Base-by-base conservation (phyloP, 53 echinoderm and acorn worm genomes). In the Paracentrotus lividus region DNA sequence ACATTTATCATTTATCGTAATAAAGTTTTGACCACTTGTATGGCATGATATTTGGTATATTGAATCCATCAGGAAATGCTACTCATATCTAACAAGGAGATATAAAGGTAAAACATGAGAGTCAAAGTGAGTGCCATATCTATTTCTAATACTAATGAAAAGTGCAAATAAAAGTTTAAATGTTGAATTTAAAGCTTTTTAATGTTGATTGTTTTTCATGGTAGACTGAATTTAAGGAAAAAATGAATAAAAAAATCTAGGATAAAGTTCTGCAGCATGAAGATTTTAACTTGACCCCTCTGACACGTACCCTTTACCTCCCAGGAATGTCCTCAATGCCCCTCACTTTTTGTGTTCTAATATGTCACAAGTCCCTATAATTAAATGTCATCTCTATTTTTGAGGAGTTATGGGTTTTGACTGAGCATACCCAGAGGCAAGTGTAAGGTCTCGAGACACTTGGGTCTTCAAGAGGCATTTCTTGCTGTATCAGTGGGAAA, bases 181-280 rank as follows among this genome's bases (percentile, higher is more conserved):
- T n/a, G n/a, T n/a, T n/a, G n/a, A n/a, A n/a, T n/a, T n/a, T n/a
- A n/a, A n/a, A n/a, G n/a, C n/a, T n/a, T n/a, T n/a, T n/a, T n/a
- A n/a, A n/a, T n/a, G n/a, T n/a, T n/a, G n/a, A n/a, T n/a, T n/a
- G n/a, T n/a, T n/a, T n/a, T n/a, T n/a, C n/a, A n/a, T n/a, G n/a
- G n/a, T n/a, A n/a, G n/a, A n/a, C n/a, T n/a, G n/a, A n/a, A n/a
- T n/a, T n/a, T n/a, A n/a, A n/a, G n/a, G n/a, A n/a, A n/a, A n/a
- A n/a, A n/a, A n/a, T n/a, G n/a, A n/a, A n/a, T n/a, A n/a, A 72
- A 20, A 72, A 36, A 72, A 36, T 26, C 5, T 96, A 43, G 96
- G 95, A 33, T 36, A 40, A 72, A 72, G 18, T 72, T 40, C 40
- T 72, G 8, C 33, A 14, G 31, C 98, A 43, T 43, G 34, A 1